These are phyloP conservation scores for Merops nubicus DNA, from an alignment of 2,113 vertebrate genomes.

Conservation along the genomic window DNA sequence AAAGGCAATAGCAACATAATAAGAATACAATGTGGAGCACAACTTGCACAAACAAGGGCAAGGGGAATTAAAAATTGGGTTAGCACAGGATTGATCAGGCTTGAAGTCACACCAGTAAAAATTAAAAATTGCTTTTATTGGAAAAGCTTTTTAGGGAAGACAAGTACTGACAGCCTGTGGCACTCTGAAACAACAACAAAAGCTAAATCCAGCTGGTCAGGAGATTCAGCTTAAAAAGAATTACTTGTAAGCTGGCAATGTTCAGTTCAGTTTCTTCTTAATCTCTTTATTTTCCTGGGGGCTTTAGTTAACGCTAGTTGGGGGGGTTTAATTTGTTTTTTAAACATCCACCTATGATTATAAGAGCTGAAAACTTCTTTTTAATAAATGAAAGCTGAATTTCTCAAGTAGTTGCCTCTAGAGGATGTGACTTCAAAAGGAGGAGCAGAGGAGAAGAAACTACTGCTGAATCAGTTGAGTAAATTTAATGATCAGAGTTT, in stretches of 20 bases:
- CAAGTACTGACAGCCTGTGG: not conserved
- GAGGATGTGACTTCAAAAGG: not conserved
- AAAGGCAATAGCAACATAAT: not conserved
- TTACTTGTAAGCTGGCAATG: not conserved
- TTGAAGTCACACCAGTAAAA: not conserved
- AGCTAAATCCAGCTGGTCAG: not conserved
- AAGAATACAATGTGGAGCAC: not conserved
- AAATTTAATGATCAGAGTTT: not conserved
- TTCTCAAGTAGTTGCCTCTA: not conserved
- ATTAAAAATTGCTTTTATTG: not conserved
- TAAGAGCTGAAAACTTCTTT: not conserved
- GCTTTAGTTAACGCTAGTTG: not conserved
- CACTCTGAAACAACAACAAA: not conserved
- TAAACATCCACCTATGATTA: not conserved
- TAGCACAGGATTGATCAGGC: not conserved
- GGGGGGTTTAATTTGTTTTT: not conserved
- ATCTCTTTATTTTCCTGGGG: not conserved
- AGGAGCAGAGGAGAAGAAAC: not conserved
- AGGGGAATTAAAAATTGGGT: not conserved
- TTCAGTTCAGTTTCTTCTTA: not conserved
- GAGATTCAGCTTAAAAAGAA: not conserved
- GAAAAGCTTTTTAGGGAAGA: not conserved
- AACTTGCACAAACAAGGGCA: not conserved
- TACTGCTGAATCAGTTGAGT: not conserved
- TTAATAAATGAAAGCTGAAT: not conserved